Evolutionary conservation across 2,888 invertebrate genomes (phyloP).

Genomic region (Stenodema calcarata): DNA sequence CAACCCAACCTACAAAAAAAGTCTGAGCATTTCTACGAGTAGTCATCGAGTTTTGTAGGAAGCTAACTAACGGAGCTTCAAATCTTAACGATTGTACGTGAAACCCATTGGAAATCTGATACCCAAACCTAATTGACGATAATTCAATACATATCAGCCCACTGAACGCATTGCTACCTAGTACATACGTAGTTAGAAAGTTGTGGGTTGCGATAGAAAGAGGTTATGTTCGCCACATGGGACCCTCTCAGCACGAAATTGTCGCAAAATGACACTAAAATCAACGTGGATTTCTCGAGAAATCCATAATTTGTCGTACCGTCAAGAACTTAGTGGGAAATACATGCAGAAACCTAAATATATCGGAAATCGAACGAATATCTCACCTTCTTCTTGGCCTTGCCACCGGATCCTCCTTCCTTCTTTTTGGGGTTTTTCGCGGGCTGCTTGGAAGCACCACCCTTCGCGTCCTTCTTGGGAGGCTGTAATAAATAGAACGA

Average conservation of each 20-base stretch:
- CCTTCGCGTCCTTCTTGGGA: conserved; percentile 91
- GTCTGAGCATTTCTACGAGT: no score
- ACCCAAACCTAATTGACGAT: no score
- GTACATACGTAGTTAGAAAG: no score
- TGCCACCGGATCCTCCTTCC: conserved; percentile 92
- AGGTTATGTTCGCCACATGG: conserved; percentile 48
- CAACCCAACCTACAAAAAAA: no score
- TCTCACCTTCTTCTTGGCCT: conserved; percentile 92
- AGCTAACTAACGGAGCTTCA: no score
- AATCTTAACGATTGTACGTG: no score
- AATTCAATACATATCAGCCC: no score
- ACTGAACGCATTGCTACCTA: no score
- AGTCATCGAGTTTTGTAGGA: no score
- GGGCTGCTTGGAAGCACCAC: conserved; percentile 84
- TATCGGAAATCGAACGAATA: not conserved
- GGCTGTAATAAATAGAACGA: conserved; percentile 70
- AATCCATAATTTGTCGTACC: no score
- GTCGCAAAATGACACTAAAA: not conserved
- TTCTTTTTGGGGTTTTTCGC: conserved; percentile 95
- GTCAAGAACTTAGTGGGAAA: no score
- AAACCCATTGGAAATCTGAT: no score
- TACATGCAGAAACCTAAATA: not conserved
- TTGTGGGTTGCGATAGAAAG: not conserved
- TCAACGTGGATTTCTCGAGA: not conserved
- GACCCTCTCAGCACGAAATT: not conserved